Percentiles rank a stretch among this genome's conserved stretches.
These are phyloP conservation scores for Hirtodrosophila trivittata DNA, from an alignment of 2,888 invertebrate species.

Conservation along the genomic window DNA sequence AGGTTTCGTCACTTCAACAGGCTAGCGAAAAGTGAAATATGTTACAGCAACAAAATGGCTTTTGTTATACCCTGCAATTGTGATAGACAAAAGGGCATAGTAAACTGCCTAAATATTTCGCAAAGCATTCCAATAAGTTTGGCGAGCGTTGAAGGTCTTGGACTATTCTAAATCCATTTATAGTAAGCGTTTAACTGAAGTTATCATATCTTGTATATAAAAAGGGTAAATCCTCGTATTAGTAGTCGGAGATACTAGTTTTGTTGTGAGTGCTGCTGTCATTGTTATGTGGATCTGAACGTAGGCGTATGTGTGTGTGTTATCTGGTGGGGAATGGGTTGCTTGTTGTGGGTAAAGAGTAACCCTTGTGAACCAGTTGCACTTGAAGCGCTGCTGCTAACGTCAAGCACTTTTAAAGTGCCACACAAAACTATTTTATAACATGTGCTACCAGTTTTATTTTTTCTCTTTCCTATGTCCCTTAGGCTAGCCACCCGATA, in stretches of 20 bases:
- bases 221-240: too few species aligned
- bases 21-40: slow-evolving; percentile 42
- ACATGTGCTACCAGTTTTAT: slow-evolving; percentile 30
- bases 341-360: slow-evolving; percentile 42
- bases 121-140: too few species aligned
- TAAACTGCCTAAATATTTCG: too few species aligned
- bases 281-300: slow-evolving; percentile 28
- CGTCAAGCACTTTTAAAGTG: slow-evolving; percentile 54
- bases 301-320: slow-evolving; percentile 10
- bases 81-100: background rate
- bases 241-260: slow-evolving; percentile 19
- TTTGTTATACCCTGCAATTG: slow-evolving; percentile 36
- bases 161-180: too few species aligned
- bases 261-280: slow-evolving; percentile 51
- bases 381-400: slow-evolving; percentile 66
- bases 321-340: slow-evolving; percentile 14
- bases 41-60: slow-evolving; percentile 64
- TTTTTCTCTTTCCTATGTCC: background rate
- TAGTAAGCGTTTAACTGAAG: too few species aligned
- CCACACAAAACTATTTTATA: slow-evolving; percentile 60
- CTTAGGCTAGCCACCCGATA: too few species aligned
- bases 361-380: slow-evolving; percentile 73
- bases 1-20: slow-evolving; percentile 62
- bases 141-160: too few species aligned
- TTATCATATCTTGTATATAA: too few species aligned